A percentile compares a stretch with the other conserved stretches of the same genome.
Conservation (phyloP, 2,888 invertebrate species). For the Cheilosia urbana region DNA sequence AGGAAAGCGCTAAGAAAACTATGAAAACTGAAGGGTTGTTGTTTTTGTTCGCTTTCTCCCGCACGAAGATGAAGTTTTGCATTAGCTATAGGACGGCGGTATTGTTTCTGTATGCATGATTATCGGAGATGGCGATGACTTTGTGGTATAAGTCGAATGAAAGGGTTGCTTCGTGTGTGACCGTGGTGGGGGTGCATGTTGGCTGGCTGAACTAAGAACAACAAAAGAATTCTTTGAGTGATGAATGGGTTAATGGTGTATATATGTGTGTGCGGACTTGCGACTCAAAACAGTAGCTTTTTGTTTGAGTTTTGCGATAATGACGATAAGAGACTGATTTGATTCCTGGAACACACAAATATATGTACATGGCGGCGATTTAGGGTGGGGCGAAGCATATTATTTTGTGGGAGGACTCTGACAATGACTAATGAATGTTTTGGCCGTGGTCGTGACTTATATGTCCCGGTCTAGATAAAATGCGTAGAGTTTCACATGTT, state of each 20-base stretch:
- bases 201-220: conserved; percentile 26
- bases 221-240: conserved; percentile 65
- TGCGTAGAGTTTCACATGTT: not conserved
- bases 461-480: not conserved
- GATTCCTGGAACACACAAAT: conserved; percentile 7
- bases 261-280: conserved; percentile 36
- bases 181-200: conserved; percentile 7
- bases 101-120: conserved; percentile 70
- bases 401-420: conserved; percentile 12
- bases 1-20: conserved; percentile 22
- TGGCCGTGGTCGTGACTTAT: not conserved
- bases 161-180: conserved; percentile 43
- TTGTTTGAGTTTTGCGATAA: conserved; percentile 43
- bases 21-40: conserved; percentile 69
- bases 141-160: conserved; percentile 34
- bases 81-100: conserved; percentile 55
- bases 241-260: conserved; percentile 72
- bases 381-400: not conserved
- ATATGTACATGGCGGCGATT: not conserved
- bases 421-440: conserved; percentile 54
- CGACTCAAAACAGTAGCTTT: conserved; percentile 23
- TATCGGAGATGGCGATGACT: conserved; percentile 73
- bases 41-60: conserved; percentile 1
- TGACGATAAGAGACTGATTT: conserved; percentile 56
- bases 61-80: conserved; percentile 62